Evolutionary conservation across 2,888 invertebrate genomes (phyloP).

Genomic region (Zele albiditarsus): DNA sequence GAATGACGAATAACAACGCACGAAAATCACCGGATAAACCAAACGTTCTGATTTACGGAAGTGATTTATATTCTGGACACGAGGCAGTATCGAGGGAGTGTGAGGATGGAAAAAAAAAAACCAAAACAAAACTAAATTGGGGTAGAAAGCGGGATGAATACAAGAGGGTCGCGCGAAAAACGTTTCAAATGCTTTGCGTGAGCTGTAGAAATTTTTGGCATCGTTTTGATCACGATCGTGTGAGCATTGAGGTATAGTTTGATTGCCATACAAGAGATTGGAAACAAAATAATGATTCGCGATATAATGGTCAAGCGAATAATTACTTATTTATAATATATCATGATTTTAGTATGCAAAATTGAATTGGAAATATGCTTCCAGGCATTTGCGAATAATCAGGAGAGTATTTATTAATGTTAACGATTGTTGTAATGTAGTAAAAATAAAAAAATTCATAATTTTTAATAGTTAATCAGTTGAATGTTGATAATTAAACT

Average conservation of each 20-base stretch:
- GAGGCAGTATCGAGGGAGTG: constrained; percentile 31
- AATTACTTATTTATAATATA: no score
- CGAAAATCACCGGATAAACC: constrained; percentile 46
- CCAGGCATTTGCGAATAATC: no score
- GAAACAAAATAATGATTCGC: no score
- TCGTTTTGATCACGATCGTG: constrained; percentile 34
- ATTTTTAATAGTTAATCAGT: no score
- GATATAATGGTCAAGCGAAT: no score
- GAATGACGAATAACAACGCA: constrained; percentile 43
- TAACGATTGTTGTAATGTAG: no score
- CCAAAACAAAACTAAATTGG: background rate
- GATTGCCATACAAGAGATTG: no score
- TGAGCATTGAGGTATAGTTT: constrained; percentile 18
- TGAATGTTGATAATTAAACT: no score
- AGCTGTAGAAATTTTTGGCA: constrained; percentile 29
- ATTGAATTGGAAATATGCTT: no score
- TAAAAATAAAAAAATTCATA: no score
- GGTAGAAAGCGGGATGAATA: constrained; percentile 34
- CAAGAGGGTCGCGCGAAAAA: constrained; percentile 21
- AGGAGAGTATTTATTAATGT: no score
- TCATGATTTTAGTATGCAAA: no score
- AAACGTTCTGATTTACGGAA: constrained; percentile 45
- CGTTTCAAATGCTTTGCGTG: constrained; percentile 30
- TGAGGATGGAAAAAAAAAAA: constrained; percentile 15
- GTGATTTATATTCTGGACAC: constrained; percentile 44